Base-by-base conservation (phyloP, 2,888 invertebrate genomes). In the Marasmarcha lunaedactyla region DNA sequence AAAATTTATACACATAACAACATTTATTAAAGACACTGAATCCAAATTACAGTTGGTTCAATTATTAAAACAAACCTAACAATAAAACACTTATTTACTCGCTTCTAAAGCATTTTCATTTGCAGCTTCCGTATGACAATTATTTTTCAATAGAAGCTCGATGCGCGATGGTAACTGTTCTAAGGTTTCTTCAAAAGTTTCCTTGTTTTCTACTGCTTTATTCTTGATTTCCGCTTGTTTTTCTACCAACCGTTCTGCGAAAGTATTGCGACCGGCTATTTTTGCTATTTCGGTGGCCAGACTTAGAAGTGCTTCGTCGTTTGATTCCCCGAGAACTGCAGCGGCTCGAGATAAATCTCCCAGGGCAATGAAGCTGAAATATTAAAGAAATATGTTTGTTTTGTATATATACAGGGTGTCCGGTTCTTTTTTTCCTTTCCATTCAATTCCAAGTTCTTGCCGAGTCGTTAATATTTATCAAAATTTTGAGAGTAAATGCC, bases 341-440 rank as follows among this genome's bases (percentile, higher is more conserved):
- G 89, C 87, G 0, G 91, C 91, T 52, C 87, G 77, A n/a, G 84
- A 73, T 3, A 86, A 68, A 33, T 89, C 71, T 14, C 85, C 86
- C 37, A 87, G 59, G 9, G 83, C 85, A 10, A 90, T 68, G 47
- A 85, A 79, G 55, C 91, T 90, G 65, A 33, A 72, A 71, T 45
- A 33, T 26, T 14, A 25, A n/a, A 33, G 9, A 33, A 10, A 7
- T 41, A 20, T 2, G 4, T 33, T 1, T 13, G n/a, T n/a, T n/a
- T n/a, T n/a, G n/a, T n/a, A n/a, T n/a, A n/a, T n/a, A n/a, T n/a
- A n/a, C n/a, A n/a, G n/a, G n/a, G n/a, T n/a, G n/a, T n/a, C n/a
- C n/a, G n/a, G n/a, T n/a, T n/a, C n/a, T n/a, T n/a, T n/a, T n/a
- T n/a, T n/a, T n/a, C n/a, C n/a, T n/a, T n/a, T n/a, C n/a, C n/a